These are phyloP conservation scores for Phalacrocorax brasilianus DNA, from an alignment of 2,113 vertebrate species.

Conservation along the genomic window DNA sequence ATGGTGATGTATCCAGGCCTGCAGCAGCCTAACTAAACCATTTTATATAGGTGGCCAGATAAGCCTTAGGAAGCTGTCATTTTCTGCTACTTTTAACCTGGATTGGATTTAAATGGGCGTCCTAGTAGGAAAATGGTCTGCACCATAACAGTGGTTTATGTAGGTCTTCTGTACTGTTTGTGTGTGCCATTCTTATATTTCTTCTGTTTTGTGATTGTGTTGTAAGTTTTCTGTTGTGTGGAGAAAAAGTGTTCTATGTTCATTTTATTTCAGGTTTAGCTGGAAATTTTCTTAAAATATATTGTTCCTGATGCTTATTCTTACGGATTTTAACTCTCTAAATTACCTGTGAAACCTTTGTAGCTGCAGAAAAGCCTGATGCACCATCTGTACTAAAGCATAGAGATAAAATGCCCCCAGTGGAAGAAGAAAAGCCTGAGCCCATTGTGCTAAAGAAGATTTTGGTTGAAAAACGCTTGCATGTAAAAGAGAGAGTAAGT, in stretches of 20 bases:
- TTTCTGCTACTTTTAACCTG: background rate
- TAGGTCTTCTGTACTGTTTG: background rate
- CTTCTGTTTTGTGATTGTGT: background rate
- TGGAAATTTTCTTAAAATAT: conserved; percentile 45
- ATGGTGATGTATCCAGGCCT: background rate
- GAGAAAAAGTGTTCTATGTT: background rate
- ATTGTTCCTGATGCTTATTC: conserved; percentile 17
- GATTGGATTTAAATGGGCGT: background rate
- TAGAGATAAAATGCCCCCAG: conserved; percentile 70
- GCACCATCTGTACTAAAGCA: conserved; percentile 68
- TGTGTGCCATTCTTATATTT: background rate
- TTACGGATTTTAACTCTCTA: conserved; percentile 55
- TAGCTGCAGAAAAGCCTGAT: conserved; percentile 75
- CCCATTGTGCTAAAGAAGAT: conserved; percentile 64
- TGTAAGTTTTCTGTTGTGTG: background rate
- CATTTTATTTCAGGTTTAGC: conserved; percentile 30
- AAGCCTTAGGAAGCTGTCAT: background rate
- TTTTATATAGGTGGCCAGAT: background rate
- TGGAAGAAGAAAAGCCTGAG: conserved; percentile 68
- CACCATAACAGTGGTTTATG: background rate
- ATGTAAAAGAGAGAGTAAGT: conserved; percentile 60
- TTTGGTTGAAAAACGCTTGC: conserved; percentile 57
- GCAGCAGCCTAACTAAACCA: background rate
- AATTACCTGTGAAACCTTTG: conserved; percentile 76
- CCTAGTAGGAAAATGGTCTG: background rate